These are phyloP conservation scores for Macropus fuliginosus DNA, from an alignment of 2,797 vertebrate genomes.

Conservation along the genomic window DNA sequence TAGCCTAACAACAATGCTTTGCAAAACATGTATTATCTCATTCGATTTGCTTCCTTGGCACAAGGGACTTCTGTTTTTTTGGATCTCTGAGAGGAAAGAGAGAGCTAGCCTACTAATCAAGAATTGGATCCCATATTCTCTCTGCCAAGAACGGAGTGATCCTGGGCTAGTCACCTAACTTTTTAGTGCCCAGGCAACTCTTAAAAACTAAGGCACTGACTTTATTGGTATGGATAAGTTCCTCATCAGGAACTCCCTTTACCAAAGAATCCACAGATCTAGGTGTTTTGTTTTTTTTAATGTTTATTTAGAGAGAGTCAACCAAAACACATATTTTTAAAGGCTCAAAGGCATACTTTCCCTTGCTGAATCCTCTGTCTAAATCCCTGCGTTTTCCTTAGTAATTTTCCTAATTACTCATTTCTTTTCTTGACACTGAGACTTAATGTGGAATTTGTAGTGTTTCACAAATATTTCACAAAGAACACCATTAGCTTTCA, in stretches of 20 bases:
- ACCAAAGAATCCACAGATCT: neutral
- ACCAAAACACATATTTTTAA: neutral
- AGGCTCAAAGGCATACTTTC: neutral
- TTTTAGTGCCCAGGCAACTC: neutral
- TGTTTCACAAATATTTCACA: conserved; percentile 60
- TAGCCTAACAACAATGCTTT: neutral
- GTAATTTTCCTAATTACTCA: conserved; percentile 53
- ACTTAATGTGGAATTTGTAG: conserved; percentile 35
- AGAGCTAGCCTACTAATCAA: neutral
- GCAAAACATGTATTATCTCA: neutral
- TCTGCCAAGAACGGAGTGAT: neutral
- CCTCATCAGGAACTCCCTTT: neutral
- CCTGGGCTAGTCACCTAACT: neutral
- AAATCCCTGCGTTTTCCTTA: neutral
- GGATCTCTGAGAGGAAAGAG: neutral
- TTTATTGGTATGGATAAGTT: neutral
- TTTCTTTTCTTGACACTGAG: conserved; percentile 53
- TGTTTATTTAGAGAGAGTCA: neutral
- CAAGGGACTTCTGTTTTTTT: neutral
- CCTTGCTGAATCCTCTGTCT: neutral
- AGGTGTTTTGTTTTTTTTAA: neutral
- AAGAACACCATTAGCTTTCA: conserved; percentile 58
- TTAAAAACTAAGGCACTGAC: neutral
- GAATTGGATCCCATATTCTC: neutral
- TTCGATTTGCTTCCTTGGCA: neutral